Evolutionary conservation across 2,888 invertebrate genomes (phyloP).

Genomic region (Ferrisia virgata): DNA sequence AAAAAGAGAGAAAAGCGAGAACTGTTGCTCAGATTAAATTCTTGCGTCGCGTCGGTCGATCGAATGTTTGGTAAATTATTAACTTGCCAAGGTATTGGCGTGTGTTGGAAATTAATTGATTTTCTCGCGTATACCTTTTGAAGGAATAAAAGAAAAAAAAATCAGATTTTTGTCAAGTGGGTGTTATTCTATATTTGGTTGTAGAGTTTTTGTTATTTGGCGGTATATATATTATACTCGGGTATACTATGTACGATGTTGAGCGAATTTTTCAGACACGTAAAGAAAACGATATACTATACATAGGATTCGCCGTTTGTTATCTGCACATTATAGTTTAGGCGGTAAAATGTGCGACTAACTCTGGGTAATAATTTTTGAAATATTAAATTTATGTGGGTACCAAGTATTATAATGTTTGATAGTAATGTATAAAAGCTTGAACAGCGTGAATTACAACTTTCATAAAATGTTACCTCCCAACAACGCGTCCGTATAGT

Average conservation of each 20-base stretch:
- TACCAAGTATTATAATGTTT: conserved; percentile 36
- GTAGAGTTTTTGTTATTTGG: background rate
- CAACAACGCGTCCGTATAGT: background rate
- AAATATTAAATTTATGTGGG: conserved; percentile 41
- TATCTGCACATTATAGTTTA: conserved; percentile 1
- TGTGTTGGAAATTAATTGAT: background rate
- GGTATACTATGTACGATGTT: background rate
- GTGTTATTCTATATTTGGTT: background rate
- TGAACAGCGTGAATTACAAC: conserved; percentile 38
- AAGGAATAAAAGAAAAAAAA: background rate
- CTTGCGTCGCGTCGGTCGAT: background rate
- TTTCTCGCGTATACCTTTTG: background rate
- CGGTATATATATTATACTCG: background rate
- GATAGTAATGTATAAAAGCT: conserved; percentile 36
- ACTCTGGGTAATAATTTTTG: conserved; percentile 32
- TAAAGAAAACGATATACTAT: background rate
- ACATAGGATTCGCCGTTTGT: background rate
- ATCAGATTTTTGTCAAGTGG: background rate
- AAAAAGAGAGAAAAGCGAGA: too few relatives aligned
- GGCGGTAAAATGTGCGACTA: background rate
- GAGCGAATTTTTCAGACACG: background rate
- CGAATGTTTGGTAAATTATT: background rate
- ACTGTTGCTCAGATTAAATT: background rate
- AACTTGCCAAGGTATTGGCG: background rate
- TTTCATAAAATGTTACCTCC: conserved; percentile 43